Evolutionary conservation across 2,113 vertebrate species (phyloP).

Genomic region (Toxotes jaculatrix): DNA sequence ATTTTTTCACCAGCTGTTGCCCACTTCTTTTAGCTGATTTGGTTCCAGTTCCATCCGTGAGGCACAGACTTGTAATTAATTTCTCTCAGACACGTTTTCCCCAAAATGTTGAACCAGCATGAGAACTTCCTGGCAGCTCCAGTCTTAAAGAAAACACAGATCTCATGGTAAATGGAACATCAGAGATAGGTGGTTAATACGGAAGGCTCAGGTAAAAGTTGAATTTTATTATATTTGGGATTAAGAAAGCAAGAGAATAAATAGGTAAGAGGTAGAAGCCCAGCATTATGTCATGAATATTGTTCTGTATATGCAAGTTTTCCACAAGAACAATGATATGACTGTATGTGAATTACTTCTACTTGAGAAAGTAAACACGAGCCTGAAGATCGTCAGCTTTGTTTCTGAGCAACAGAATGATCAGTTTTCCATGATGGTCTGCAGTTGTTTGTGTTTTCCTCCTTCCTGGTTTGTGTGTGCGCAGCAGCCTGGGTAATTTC

Average conservation of each 20-base stretch:
- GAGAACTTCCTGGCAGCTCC: too few species aligned
- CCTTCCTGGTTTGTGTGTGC: neutral
- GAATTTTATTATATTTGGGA: too few species aligned
- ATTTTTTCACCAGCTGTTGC: neutral
- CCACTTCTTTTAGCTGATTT: neutral
- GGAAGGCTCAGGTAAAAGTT: too few species aligned
- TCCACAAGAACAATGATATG: neutral
- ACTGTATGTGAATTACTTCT: neutral
- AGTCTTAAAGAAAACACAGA: too few species aligned
- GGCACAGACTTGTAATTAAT: neutral
- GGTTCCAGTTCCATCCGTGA: neutral
- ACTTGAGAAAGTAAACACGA: neutral
- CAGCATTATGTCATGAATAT: neutral
- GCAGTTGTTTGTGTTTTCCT: neutral
- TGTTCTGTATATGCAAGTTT: neutral
- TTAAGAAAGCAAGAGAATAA: too few species aligned
- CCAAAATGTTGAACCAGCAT: too few species aligned
- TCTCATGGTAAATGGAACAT: too few species aligned
- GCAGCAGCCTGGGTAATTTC: slow-evolving; percentile 32
- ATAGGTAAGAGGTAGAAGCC: neutral
- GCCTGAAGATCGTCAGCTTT: neutral
- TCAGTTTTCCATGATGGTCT: slow-evolving; percentile 1
- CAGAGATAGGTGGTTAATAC: neutral
- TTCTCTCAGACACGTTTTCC: too few species aligned
- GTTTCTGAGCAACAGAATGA: neutral